Base-by-base conservation (phyloP, 1,140 invertebrate species). In the Platyura marginata region DNA sequence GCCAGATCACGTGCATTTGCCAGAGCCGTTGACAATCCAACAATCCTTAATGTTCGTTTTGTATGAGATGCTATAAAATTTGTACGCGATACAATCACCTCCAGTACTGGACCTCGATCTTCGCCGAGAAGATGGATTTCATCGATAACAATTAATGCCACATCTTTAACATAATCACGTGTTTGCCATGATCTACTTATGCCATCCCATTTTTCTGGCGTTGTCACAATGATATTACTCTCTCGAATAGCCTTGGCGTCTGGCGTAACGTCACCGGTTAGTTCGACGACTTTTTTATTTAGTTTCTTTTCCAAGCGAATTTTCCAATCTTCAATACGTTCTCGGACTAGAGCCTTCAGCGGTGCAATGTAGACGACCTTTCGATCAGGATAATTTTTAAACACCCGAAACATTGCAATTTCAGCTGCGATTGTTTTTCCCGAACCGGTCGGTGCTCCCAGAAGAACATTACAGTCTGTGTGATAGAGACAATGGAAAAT, bases 151-250 rank as follows among this genome's bases (percentile, higher is more conserved):
- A 99, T 88, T 0, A 99, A 65, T 0, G 82, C 79, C 0, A 99
- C 95, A 53, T 90, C 72, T 45, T 75, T 79, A 1, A 99, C 94
- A 55, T 98, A 99, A 62, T 79, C 81, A 48, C 95, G 73, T 0
- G 86, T 96, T 52, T 97, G 92, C 92, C 94, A 98, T 45, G 86
- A 91, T 48, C 95, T 72, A 61, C 89, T 95, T 43, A 98, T 89
- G 46, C 93, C 94, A 61, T 98, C 95, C 95, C 95, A 98, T 63
- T 98, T 98, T 65, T 99, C 95, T 0, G 95, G 95, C 1, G 95
- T 99, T 2, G 94, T 98, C 1, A 99, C 89, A 49, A 99, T 97
- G 1, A 99, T 77, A 55, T 89, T 79, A 1, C 94, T 80, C 40
- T 62, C 70, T 0, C 74, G 67, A 44, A 98, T 89, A 1, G 89